Evolutionary conservation across 2,888 invertebrate genomes (phyloP), one percentile per base, ranked within the genome.

Genomic region (Lamellibrachia columna): DNA sequence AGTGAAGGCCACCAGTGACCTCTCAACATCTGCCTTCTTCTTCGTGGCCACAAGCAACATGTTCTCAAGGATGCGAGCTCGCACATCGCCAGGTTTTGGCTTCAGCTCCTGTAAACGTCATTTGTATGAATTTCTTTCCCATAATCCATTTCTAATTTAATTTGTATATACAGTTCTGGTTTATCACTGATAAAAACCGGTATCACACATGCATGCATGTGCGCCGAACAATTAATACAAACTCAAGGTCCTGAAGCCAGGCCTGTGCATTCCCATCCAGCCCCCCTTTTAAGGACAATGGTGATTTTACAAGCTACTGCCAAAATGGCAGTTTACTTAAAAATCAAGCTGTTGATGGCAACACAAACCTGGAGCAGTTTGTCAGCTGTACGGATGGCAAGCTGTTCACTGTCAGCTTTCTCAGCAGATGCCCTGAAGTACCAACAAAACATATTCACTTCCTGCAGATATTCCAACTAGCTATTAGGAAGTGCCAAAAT

Each of bases 41-140:
- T 98, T 98, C 0, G 98, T 98, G 0, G 99, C 98, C 28, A 99
- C 97, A 92, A 98, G 97, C 0, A 98, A 97, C 95, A 99, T 98
- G 95, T 98, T 98, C 93, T 98, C 97, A 92, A 99, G 97, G 60
- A 97, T 94, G 3, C 98, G 96, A 58, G 92, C 94, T 53, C 98
- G 97, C 94, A 98, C 97, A 94, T 98, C 98, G 9, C 97, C 97
- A 0, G 97, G 97, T 93, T 97, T 95, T 7, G 95, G 95, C 92
- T 96, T 97, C 92, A 99, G 97, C 96, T 99, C 98, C 95, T 98
- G 40, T n/a, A 60, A 7, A 60, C 0, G 22, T 22, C 60, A 15
- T 60, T 60, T 22, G 4, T 7, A 60, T 2, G 40, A 40, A 40
- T 40, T 40, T 40, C 40, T 40, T 40, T 40, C 40, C 40, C 40